Base-by-base conservation (phyloP, 2,888 invertebrate genomes). In the Chymomyza procnemis region DNA sequence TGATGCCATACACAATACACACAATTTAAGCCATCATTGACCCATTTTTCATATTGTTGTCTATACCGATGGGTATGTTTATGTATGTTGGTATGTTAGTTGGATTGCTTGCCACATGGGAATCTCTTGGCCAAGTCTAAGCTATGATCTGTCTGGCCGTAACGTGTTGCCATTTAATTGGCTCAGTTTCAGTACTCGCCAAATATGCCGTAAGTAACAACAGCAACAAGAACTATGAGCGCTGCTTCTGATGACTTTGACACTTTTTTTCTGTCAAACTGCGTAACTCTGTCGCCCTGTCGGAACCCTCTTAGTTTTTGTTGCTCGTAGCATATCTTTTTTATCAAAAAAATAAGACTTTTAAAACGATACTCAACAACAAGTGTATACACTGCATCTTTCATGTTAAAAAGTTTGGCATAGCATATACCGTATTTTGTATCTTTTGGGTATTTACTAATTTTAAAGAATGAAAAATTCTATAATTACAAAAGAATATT, bases 1-100 rank as follows among this genome's bases (percentile, higher is more conserved):
- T n/a, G 55, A 9, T 48, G 48, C 58, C 71, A 70, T 41, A 71
- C 74, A 55, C 62, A 60, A 26, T 56, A 69, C 71, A 67, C 84
- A 87, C 84, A 83, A 83, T 83, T 87, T 85, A 80, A 83, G 87
- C 87, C 83, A 87, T 85, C 85, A 87, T 87, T 83, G 83, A 83
- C 83, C 83, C 80, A 83, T 83, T 83, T 83, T 67, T 60, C 63
- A 69, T 54, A 68, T 50, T 55, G 22, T 47, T 61, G 26, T 16
- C 50, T 50, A 12, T 18, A 57, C 70, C 85, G 68, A 79, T 74
- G 81, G 85, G 81, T 80, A 65, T 76, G 60, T 55, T 4, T 56
- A 12, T 57, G 16, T 57, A 5, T 22, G 21, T 34, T 52, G 3
- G 50, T 50, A n/a, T 9, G 18, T 50, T 6, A 50, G 3, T 58